These are phyloP conservation scores for Sycon ciliatum DNA, from an alignment of 37 sponge, comb jelly and placozoan genomes.

Conservation along the genomic window DNA sequence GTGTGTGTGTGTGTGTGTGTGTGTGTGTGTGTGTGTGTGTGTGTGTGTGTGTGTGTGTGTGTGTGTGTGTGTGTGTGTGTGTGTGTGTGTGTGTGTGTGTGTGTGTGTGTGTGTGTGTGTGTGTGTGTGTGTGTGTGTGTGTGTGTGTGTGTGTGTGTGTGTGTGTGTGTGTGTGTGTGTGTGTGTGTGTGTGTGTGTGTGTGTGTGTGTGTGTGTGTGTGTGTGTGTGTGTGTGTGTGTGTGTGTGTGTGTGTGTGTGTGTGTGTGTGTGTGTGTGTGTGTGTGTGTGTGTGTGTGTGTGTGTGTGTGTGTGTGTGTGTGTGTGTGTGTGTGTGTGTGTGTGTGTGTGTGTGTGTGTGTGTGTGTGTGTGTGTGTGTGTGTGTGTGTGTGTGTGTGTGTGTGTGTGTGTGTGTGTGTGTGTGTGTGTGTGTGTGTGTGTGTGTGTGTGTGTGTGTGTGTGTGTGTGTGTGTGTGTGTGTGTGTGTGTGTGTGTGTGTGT, in stretches of 20 bases:
- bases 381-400: no score
- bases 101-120: constrained; percentile 1
- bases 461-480: no score
- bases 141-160: constrained; percentile 1
- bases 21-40: constrained; percentile 5
- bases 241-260: constrained; percentile 30
- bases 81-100: background rate
- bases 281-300: background rate
- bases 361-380: no score
- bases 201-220: constrained; percentile 27
- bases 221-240: constrained; percentile 30
- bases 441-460: no score
- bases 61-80: constrained; percentile 5
- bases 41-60: constrained; percentile 1
- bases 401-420: no score
- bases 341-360: no score
- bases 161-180: constrained; percentile 1
- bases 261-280: constrained; percentile 26
- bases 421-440: no score
- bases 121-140: constrained; percentile 1
- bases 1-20: constrained; percentile 5
- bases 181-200: background rate
- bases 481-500: no score
- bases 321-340: no score
- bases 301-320: no score